Base-by-base conservation (phyloP, 2,888 invertebrate species). In the Stenotaenia linearis region DNA sequence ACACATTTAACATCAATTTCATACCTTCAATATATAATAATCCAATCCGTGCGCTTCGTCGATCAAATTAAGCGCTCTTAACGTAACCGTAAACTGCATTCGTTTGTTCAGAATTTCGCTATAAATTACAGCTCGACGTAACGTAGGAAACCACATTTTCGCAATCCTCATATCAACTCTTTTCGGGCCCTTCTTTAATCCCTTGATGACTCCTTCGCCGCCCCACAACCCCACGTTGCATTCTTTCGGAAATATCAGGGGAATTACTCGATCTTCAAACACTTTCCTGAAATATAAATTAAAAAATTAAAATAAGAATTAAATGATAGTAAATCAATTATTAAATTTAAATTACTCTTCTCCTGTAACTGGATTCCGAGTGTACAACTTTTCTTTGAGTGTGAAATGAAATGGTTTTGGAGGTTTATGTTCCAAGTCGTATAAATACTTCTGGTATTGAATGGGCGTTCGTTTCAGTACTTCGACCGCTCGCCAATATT, bases 31-130 rank as follows among this genome's bases (percentile, higher is more conserved):
- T 84, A 99, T 88, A 87, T 99, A 99, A 86, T 93, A 92, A 88
- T 99, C 99, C 84, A 99, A 93, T 9, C 99, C 98, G 88, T 92
- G 92, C 84, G 93, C 90, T 82, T 95, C 91, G 87, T 98, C 93
- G 82, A 99, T 96, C 82, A 96, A 89, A 83, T 90, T 88, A 79
- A 97, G 89, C 0, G 97, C 92, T 83, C 97, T 89, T 80, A 91
- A 90, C 7, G 99, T 99, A 0, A 97, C 92, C 5, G 91, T 90
- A 0, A 96, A 90, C 1, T 91, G 91, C 84, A 97, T 90, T 85
- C 95, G 91, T 82, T 92, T 91, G 85, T 97, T 91, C 78, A 98
- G 89, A 79, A 98, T 91, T 88, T 97, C 95, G 83, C 96, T 96
- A 85, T 95, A 93, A 0, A 98, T 90, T 25, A 96, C 93, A 23